Evolutionary conservation across 2,797 vertebrate genomes (phyloP), one percentile per base, ranked within the genome.

Genomic region (Rhinella marina): DNA sequence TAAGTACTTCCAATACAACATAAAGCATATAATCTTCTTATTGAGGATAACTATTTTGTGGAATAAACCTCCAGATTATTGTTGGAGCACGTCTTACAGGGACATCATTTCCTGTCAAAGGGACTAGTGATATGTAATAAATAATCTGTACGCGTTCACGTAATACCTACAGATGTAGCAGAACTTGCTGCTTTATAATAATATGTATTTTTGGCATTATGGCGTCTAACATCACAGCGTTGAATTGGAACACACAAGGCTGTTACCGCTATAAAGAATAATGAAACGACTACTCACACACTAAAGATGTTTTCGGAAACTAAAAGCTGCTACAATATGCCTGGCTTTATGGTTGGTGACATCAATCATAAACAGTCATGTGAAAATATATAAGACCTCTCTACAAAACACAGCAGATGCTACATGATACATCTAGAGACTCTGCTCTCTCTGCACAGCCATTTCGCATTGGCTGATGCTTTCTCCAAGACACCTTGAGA

Each of bases 11-110:
- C 52, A 56, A 76, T 76, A 50, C 68, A 84, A 62, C 32, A 59
- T 62, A 76, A 75, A 76, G 81, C 81, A 70, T 75, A 76, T 84
- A 84, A 84, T 84, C 82, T 62, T 75, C 82, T 76, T 84, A 84
- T 59, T n/a, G 4, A 84, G 82, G 82, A 84, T 84, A 61, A 84
- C 82, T 82, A 70, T 68, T 82, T 82, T 82, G 52, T 56, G 70
- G 64, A 82, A 82, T 56, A 68, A 82, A 70, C 62, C 62, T 76
- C 32, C 70, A 84, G 70, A 84, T 84, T 84, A 84, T 48, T 84
- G 70, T 76, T 61, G 0, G 23, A 48, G 29, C 82, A 19, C 25
- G 73, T 76, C 48, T 76, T 76, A 76, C 48, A 76, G 73, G 50
- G 75, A 77, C 75, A 52, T 75, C 21, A 75, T 54, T 77, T 77